These are phyloP conservation scores for Parelbella ahira DNA, from an alignment of 2,888 invertebrate genomes.

Conservation along the genomic window DNA sequence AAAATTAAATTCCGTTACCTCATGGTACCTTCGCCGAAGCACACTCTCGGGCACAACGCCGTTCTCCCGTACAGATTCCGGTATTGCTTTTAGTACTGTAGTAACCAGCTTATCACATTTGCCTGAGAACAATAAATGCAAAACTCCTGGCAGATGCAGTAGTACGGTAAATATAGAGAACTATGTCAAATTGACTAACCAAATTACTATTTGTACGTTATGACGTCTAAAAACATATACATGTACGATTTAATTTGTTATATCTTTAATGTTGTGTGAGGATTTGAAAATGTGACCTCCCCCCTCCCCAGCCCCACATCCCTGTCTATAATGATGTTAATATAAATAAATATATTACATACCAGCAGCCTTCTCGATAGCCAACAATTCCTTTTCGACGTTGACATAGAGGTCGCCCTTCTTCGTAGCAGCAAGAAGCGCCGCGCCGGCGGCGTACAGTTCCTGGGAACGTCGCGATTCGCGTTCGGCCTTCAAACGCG, in stretches of 20 bases:
- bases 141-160: too few relatives aligned
- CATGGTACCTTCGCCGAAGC: constrained; percentile 88
- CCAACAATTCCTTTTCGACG: constrained; percentile 86
- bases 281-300: too few relatives aligned
- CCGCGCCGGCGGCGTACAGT: constrained; percentile 94
- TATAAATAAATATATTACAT: too few relatives aligned
- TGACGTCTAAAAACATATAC: too few relatives aligned
- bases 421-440: constrained; percentile 88
- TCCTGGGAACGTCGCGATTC: constrained; percentile 89
- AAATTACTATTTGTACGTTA: too few relatives aligned
- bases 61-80: constrained; percentile 85
- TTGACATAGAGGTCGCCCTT: constrained; percentile 81
- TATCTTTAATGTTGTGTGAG: too few relatives aligned
- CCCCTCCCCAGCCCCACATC: too few relatives aligned
- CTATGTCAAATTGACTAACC: too few relatives aligned
- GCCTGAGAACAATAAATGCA: constrained; percentile 57
- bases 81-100: constrained; percentile 88
- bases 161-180: too few relatives aligned
- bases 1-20: too few relatives aligned
- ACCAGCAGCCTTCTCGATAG: constrained; percentile 88
- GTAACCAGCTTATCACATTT: constrained; percentile 89
- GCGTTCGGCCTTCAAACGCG: constrained; percentile 86
- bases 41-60: constrained; percentile 95
- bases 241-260: too few relatives aligned
- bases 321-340: too few relatives aligned